Conservation (phyloP, 2,797 vertebrate genomes). For the Scolopax bukidnonensis region DNA sequence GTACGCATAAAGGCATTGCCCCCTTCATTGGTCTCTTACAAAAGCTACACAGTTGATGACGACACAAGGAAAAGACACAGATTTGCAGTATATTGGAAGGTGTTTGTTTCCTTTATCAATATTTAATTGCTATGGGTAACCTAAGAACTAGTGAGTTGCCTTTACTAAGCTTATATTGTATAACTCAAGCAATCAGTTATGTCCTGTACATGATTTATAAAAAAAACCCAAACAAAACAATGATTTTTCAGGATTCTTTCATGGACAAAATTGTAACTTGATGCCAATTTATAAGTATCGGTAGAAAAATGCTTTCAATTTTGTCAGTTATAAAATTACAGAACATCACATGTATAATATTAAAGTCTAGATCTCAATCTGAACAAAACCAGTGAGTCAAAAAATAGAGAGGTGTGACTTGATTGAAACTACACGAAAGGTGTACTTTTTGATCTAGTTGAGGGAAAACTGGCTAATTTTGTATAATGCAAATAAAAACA, state of each 20-base stretch:
- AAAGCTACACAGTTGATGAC: background rate
- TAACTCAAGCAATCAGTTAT: background rate
- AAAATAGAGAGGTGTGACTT: background rate
- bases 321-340: background rate
- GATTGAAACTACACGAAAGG: background rate
- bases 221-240: background rate
- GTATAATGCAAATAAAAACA: background rate
- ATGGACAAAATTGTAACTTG: background rate
- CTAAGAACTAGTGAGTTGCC: slow-evolving; percentile 68
- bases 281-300: background rate
- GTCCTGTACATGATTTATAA: background rate
- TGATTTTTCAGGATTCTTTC: background rate
- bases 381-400: background rate
- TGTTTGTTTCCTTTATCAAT: slow-evolving; percentile 86
- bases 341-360: background rate
- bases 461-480: background rate
- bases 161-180: slow-evolving; percentile 38
- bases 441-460: background rate
- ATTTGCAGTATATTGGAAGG: slow-evolving; percentile 68
- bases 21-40: background rate
- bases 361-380: background rate
- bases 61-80: slow-evolving; percentile 35
- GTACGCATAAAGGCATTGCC: background rate
- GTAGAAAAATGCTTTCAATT: background rate
- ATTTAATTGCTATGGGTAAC: slow-evolving; percentile 86